Evolutionary conservation across 2,113 vertebrate genomes (phyloP), one percentile per base, ranked within the genome.

Genomic region (Mastomys natalensis): DNA sequence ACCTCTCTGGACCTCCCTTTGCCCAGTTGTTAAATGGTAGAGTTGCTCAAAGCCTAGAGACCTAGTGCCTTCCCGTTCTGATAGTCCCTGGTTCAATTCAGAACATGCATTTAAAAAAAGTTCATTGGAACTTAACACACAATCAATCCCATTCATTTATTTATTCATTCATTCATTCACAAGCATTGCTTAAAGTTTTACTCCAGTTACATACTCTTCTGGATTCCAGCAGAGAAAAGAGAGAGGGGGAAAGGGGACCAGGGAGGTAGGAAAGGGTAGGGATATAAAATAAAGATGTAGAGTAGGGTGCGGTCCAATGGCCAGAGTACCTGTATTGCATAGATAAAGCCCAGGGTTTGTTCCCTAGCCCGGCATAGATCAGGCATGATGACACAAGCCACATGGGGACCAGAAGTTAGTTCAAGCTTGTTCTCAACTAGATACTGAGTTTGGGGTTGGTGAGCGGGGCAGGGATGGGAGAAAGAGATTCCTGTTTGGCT

Each of bases 31-130:
- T 81, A 93, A 89, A 91, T 76, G 34, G 64, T n/a, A 81, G 21
- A 24, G 34, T 66, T 89, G 48, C 82, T 95, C 90, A 64, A 89
- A 95, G 68, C 51, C 74, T 37, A 66, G 6, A 66, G 81, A 73
- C 45, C 78, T 77, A 62, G 60, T 48, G 82, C 91, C 74, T 90
- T 84, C 85, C 86, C 87, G n/a, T 62, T 68, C 80, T 84, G 85
- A 81, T 40, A 45, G 37, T 22, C 84, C 26, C 15, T 24, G 26
- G 72, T 77, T 74, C 21, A 12, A 53, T 72, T 93, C 80, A 73
- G 68, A 94, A 29, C 15, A 58, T 66, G 58, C n/a, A n/a, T 82
- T 58, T 40, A 53, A 72, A n/a, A 22, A 78, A 84, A 91, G 31
- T 12, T 40, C 64, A 86, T 53, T 89, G 87, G 68, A 96, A 93